phyloP scores from a whole-genome alignment of 2,113 vertebrate genomes.

The Apistogramma diplotaenia region DNA sequence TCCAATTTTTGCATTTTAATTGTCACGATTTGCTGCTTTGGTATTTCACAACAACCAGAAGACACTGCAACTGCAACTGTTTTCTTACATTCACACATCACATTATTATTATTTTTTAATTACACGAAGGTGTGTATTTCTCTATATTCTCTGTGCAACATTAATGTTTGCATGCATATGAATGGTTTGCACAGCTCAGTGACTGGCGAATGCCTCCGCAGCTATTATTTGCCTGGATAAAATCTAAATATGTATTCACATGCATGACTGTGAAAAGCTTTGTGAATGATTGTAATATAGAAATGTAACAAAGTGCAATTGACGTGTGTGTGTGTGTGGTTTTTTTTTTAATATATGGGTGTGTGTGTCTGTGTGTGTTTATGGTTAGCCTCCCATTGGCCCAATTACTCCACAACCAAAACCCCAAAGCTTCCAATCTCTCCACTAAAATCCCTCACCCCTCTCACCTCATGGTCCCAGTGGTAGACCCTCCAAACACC shows the following conservation, averaged over 20 bases:
- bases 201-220: not conserved
- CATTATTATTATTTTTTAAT: not conserved
- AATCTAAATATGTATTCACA: not conserved
- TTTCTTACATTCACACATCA: not conserved
- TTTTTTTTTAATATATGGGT: conserved; percentile 2
- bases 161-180: not conserved
- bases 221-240: not conserved
- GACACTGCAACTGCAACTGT: not conserved
- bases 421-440: conserved; percentile 54
- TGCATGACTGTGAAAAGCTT: not conserved
- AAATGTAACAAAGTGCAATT: conserved; percentile 8
- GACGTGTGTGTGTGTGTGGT: not conserved
- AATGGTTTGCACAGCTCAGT: not conserved
- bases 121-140: not conserved
- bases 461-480: conserved; percentile 66
- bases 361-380: conserved; percentile 45
- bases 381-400: conserved; percentile 73
- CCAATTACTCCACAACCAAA: conserved; percentile 75
- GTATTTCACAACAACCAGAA: not conserved
- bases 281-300: conserved; percentile 17
- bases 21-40: not conserved
- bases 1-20: not conserved
- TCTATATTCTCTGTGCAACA: not conserved
- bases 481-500: conserved; percentile 42
- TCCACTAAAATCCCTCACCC: conserved; percentile 70